Conservation (phyloP, 1,140 invertebrate genomes). For the Riptortus pedestris region DNA sequence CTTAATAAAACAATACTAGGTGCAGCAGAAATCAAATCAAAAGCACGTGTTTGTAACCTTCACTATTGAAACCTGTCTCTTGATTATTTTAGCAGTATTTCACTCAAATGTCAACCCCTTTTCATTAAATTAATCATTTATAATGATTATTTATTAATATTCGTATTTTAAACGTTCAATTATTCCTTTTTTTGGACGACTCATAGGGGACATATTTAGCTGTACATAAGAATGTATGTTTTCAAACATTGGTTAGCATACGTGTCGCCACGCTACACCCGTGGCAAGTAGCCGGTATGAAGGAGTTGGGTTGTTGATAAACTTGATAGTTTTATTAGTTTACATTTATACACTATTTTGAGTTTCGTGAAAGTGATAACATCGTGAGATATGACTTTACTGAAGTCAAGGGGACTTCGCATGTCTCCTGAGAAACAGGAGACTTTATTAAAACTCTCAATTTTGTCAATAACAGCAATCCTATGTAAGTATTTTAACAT, state of each 20-base stretch:
- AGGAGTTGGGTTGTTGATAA: neutral
- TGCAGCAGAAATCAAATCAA: too few relatives aligned
- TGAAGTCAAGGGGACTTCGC: constrained; percentile 29
- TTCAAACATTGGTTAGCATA: too few relatives aligned
- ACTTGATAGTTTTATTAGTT: neutral
- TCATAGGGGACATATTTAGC: too few relatives aligned
- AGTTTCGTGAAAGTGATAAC: too few relatives aligned
- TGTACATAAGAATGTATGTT: too few relatives aligned
- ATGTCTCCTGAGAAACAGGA: constrained; percentile 72
- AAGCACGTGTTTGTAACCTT: neutral
- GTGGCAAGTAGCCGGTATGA: neutral
- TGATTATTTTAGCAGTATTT: too few relatives aligned
- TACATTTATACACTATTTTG: too few relatives aligned
- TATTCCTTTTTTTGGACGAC: too few relatives aligned
- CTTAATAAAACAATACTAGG: neutral
- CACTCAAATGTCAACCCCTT: too few relatives aligned
- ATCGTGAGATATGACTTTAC: constrained; percentile 20
- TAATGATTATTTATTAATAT: too few relatives aligned
- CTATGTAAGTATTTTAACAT: constrained; percentile 63
- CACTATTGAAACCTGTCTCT: neutral
- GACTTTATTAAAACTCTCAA: constrained; percentile 81
- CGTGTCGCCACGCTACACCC: constrained; percentile 2
- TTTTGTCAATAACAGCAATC: constrained; percentile 82
- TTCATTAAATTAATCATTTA: too few relatives aligned
- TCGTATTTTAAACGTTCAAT: too few relatives aligned